Conservation (phyloP, 1,140 invertebrate species). For the Drosophila triauraria region DNA sequence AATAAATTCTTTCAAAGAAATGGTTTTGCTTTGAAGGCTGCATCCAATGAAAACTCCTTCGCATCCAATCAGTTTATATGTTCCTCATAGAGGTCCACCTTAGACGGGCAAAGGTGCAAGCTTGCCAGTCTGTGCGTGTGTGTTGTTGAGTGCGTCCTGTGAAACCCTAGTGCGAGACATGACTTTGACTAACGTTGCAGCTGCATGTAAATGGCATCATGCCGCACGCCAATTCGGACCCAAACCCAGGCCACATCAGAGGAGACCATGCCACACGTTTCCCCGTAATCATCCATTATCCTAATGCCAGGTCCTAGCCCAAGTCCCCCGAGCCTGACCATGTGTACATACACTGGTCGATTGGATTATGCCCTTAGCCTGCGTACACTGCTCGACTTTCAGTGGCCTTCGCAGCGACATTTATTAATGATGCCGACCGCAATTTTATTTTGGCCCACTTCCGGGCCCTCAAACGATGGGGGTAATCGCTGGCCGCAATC, state of each 20-base stretch:
- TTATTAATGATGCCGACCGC: conserved; percentile 68
- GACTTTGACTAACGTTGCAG: conserved; percentile 80
- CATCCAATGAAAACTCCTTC: neutral
- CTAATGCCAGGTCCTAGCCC: conserved; percentile 73
- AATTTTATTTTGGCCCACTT: conserved; percentile 57
- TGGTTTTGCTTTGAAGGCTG: neutral
- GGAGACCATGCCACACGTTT: conserved; percentile 66
- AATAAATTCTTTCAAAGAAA: too few relatives aligned
- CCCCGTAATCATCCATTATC: conserved; percentile 81
- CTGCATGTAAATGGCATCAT: conserved; percentile 79
- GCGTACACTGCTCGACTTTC: conserved; percentile 52
- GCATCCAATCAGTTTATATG: too few relatives aligned
- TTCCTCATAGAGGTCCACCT: conserved; percentile 10
- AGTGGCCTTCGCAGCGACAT: conserved; percentile 50
- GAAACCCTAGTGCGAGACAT: conserved; percentile 66
- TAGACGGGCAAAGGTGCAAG: conserved; percentile 16
- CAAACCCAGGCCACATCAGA: conserved; percentile 5
- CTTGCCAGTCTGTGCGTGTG: conserved; percentile 18
- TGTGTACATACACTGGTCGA: conserved; percentile 44
- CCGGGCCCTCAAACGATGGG: conserved; percentile 54
- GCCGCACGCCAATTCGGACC: conserved; percentile 43
- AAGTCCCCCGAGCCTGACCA: conserved; percentile 54
- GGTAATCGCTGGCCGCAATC: conserved; percentile 63
- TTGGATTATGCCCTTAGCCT: conserved; percentile 71
- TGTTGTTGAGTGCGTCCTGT: conserved; percentile 28